Evolutionary conservation across 2,888 invertebrate species (phyloP), one percentile per base, ranked within the genome.

Genomic region (Clunio marinus): DNA sequence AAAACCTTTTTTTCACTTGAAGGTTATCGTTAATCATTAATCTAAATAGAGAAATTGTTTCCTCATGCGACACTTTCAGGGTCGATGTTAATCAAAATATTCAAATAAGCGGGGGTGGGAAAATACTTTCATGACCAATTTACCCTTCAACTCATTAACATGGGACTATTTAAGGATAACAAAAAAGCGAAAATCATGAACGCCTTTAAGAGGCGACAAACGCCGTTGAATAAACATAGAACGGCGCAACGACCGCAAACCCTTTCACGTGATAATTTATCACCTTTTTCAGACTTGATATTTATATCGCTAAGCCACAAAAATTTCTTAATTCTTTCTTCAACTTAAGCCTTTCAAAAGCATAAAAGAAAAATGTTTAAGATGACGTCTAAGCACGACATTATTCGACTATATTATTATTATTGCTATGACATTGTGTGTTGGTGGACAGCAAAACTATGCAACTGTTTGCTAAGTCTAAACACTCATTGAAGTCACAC

Each of bases 401-500:
- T n/a, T n/a, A n/a, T n/a, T n/a, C n/a, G n/a, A n/a, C n/a, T n/a
- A n/a, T n/a, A n/a, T n/a, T n/a, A n/a, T n/a, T n/a, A n/a, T 22
- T n/a, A 15, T 51, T 60, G 17, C 35, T 45, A 24, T 63, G 46
- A 63, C 63, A 63, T 27, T 63, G 46, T 63, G 46, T 63, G 63
- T 63, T 63, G 46, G 63, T 63, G 63, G 60, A 35, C 60, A 20
- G 20, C 20, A 22, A 10, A 35, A 35, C 22, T 60, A 24, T 55
- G 55, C 32, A 25, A 46, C 63, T 63, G 27, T 62, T 62, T 20
- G 41, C 51, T 51, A 17, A n/a, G 24, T 22, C 24, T 37, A 62
- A 62, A 62, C 37, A 62, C n/a, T 63, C 63, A 63, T 46, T 63
- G 46, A 62, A 62, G 41, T 62, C 59, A 15, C 41, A 62, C 37